Conservation (phyloP, 1,140 invertebrate species). For the Drosophila chauvacae region DNA sequence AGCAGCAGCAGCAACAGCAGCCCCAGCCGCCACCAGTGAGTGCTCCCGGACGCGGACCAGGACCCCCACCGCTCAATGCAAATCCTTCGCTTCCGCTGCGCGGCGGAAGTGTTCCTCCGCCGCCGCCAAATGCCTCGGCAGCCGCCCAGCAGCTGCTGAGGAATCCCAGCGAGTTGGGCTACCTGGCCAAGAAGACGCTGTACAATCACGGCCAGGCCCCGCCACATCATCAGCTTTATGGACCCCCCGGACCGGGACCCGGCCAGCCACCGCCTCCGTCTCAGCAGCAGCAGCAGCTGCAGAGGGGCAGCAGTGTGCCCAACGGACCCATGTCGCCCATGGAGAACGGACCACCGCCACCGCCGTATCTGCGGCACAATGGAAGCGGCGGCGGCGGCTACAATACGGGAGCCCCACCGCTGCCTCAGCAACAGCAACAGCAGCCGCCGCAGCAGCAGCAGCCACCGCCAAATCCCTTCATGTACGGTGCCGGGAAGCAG, state of each 20-base stretch:
- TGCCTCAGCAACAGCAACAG: constrained; percentile 29
- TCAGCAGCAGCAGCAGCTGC: constrained; percentile 67
- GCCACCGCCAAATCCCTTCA: constrained; percentile 63
- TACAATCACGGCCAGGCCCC: constrained; percentile 73
- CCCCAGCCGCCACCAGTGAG: constrained; percentile 51
- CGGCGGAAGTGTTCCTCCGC: constrained; percentile 75
- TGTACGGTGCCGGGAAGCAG: constrained; percentile 65
- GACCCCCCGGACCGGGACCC: constrained; percentile 51
- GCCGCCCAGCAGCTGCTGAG: constrained; percentile 64
- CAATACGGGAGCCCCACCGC: constrained; percentile 62
- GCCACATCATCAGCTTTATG: constrained; percentile 69
- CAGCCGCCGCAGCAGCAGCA: constrained; percentile 33
- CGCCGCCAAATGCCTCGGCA: constrained; percentile 47
- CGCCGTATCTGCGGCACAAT: constrained; percentile 69
- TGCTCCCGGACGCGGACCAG: constrained; percentile 60
- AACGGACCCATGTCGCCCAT: constrained; percentile 83
- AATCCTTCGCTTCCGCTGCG: constrained; percentile 58
- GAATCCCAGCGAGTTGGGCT: constrained; percentile 79
- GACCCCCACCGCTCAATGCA: constrained; percentile 43
- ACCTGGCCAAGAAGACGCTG: constrained; percentile 72
- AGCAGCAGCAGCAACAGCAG: constrained; percentile 51
- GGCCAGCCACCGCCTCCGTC: constrained; percentile 57
- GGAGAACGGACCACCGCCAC: constrained; percentile 67
- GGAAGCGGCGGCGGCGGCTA: constrained; percentile 60
- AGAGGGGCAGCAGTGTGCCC: constrained; percentile 73